Evolutionary conservation across 2,888 invertebrate genomes (phyloP).

Genomic region (Entomobrya multifasciata): DNA sequence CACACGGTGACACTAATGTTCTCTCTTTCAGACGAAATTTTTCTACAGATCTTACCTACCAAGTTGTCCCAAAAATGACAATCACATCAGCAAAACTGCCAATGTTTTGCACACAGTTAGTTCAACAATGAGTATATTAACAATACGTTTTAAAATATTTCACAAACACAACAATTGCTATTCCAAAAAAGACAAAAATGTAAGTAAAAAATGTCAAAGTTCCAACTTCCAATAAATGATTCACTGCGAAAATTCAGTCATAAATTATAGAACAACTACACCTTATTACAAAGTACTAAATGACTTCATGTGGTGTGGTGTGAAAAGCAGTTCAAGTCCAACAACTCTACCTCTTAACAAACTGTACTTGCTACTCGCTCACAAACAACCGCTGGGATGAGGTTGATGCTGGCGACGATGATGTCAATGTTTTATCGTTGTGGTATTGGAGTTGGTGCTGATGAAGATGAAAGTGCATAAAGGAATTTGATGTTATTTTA

Average conservation of each 20-base stretch:
- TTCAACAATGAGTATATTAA: conserved; percentile 11
- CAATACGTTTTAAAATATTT: not conserved
- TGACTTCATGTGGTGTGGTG: conserved; percentile 39
- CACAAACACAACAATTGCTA: conserved; percentile 21
- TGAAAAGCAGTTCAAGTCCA: conserved; percentile 65
- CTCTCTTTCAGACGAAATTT: conserved; percentile 29
- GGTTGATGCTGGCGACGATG: conserved; percentile 25
- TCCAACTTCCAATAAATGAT: conserved; percentile 8
- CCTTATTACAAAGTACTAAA: conserved; percentile 45
- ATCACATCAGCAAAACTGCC: conserved; percentile 46
- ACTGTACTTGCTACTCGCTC: conserved; percentile 36
- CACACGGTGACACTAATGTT: conserved; percentile 57
- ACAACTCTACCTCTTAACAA: conserved; percentile 27
- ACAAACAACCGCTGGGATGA: conserved; percentile 48
- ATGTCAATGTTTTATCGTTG: conserved; percentile 25
- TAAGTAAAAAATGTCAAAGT: conserved; percentile 36
- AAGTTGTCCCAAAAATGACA: conserved; percentile 62
- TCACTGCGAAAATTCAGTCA: not conserved
- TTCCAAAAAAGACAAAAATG: conserved; percentile 17
- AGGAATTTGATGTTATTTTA: conserved; percentile 31
- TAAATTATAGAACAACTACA: conserved; percentile 48
- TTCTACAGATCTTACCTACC: conserved; percentile 4
- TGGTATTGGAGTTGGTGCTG: conserved; percentile 28
- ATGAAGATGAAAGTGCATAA: conserved; percentile 17
- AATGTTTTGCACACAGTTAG: not conserved